Base-by-base conservation (phyloP, 2,113 vertebrate species). In the Poeciliopsis occidentalis region DNA sequence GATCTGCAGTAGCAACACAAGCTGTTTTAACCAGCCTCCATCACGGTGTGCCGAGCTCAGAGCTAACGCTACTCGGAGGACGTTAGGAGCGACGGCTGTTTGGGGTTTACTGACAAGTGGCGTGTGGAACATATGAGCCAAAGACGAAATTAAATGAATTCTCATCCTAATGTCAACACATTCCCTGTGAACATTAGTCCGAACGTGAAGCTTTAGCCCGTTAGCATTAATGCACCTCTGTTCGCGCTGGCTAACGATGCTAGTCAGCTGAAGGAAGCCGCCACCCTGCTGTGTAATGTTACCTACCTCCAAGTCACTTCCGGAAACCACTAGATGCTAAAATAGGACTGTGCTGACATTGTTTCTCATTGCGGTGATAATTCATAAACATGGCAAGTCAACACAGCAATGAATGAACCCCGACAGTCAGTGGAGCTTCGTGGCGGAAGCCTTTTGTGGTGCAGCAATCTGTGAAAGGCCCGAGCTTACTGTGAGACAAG, bases 221-320 rank as follows among this genome's bases (percentile, higher is more conserved):
- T 41, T 79, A 75, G 75, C 77, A 51, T 78, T 12, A 22, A 27
- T 12, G 17, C 34, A 47, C 11, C 31, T 7, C 13, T 47, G 44
- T 37, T 78, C 1, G 75, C 64, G 29, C 44, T 47, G 44, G 79
- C 79, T 79, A 75, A 60, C 27, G 32, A 3, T 37, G 71, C 47
- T 41, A 69, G 73, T 70, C 72, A 77, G 66, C 69, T 54, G 15
- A 3, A 24, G 15, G 30, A 69, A 69, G 66, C 79, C 69, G 66
- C 78, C 66, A 64, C 2, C 78, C 57, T 57, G 4, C 29, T 51
- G 63, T 60, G 39, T 41, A 47, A 47, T 19, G 44, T 47, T 71
- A 54, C 64, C 66, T 66, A 62, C 69, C 73, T 71, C 54, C 1
- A 37, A 13, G 64, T 3, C 67, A 78, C 71, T 82, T 73, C 37